Base-by-base conservation (phyloP, 2,113 vertebrate genomes). In the Cynoglossus semilaevis region DNA sequence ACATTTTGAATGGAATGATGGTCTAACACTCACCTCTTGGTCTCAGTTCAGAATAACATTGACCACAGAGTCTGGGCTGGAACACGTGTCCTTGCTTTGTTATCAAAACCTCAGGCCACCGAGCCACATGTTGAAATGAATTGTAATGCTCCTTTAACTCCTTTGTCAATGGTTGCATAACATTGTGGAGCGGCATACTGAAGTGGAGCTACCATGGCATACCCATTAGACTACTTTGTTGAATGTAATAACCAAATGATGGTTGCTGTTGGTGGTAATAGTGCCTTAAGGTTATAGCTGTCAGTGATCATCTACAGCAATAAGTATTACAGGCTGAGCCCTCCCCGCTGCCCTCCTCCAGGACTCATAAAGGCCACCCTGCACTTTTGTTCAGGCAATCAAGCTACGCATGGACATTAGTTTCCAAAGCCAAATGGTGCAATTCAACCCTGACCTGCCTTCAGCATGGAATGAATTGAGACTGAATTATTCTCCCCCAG, bases 361-460 rank as follows among this genome's bases (percentile, higher is more conserved):
- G 79, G 86, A 89, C 80, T 72, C 77, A 87, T 87, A 88, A 87
- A 87, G 81, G 79, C 88, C 86, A 90, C 86, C 70, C 78, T 74
- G 80, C 64, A 81, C 81, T 86, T 88, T 89, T 79, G 79, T 89
- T 89, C 86, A 81, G 82, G 79, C 88, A 90, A 89, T 91, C 86
- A 85, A 85, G 85, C 87, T 88, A 85, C 86, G 82, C 82, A 90
- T 51, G 78, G 79, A 79, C 88, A 87, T 91, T 90, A 81, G 82
- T 85, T 85, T 71, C 72, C 60, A 83, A 86, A 89, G 85, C 81
- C 83, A 90, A 91, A 89, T 85, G 85, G 84, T 88, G 81, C 81
- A 83, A 83, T 89, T 90, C 86, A 86, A 84, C 81, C 75, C 83
- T 84, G 87, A 87, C 88, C 88, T 85, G 82, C 82, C 85, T 89